These are phyloP conservation scores for Drosophila burlai DNA, from an alignment of 1,140 invertebrate species.

Conservation along the genomic window DNA sequence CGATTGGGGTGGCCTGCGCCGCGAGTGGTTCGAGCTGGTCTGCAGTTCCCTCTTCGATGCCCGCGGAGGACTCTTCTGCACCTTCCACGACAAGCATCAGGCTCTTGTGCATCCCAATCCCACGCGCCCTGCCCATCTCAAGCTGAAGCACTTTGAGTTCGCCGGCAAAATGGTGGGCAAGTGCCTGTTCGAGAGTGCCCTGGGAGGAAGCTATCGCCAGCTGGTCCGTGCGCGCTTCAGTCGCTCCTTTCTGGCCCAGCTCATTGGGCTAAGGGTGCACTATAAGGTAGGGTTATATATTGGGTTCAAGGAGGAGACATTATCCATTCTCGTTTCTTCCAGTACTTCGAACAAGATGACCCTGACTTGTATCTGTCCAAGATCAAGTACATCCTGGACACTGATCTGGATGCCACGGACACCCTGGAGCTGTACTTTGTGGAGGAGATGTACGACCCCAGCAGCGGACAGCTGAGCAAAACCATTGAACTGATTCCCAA, in stretches of 20 bases:
- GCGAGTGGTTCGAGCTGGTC: conserved; percentile 97
- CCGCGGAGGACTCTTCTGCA: conserved; percentile 92
- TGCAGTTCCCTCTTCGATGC: conserved; percentile 95
- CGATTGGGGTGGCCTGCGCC: conserved; percentile 96
- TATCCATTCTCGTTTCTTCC: background rate
- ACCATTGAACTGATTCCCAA: conserved; percentile 92
- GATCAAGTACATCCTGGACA: conserved; percentile 96
- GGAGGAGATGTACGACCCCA: conserved; percentile 93
- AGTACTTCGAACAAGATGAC: conserved; percentile 98
- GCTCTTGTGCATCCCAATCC: conserved; percentile 96
- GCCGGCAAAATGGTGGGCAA: conserved; percentile 96
- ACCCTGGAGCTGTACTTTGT: conserved; percentile 94
- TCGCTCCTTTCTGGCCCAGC: conserved; percentile 96
- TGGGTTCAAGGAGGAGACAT: conserved; percentile 82
- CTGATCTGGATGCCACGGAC: conserved; percentile 91
- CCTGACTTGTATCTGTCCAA: conserved; percentile 96
- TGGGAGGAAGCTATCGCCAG: conserved; percentile 94
- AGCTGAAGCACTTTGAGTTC: conserved; percentile 96
- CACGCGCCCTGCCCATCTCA: conserved; percentile 90
- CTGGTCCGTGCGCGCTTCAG: conserved; percentile 95
- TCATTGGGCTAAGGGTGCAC: conserved; percentile 95
- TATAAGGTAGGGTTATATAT: conserved; percentile 88
- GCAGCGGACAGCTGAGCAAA: conserved; percentile 90
- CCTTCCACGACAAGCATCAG: conserved; percentile 93
- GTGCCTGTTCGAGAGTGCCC: conserved; percentile 92